Evolutionary conservation across 2,797 vertebrate species (phyloP), one percentile per base, ranked within the genome.

Genomic region (Melopsittacus undulatus): DNA sequence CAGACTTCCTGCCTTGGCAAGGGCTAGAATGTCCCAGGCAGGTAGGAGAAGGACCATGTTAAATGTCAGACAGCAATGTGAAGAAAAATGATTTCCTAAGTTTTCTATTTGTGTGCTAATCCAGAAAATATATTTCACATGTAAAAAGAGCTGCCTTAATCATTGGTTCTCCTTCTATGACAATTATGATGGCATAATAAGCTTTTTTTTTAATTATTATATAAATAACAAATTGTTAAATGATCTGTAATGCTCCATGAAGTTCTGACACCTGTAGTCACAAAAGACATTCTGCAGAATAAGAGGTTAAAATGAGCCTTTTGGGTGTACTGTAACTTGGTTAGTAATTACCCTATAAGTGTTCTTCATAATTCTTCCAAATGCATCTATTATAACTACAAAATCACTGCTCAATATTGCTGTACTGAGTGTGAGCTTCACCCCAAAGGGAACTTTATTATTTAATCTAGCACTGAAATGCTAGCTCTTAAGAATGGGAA

Each of bases 1-100:
- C n/a, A 94, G 84, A 42, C 66, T 95, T 96, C 96, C 96, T 90
- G 78, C 27, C 75, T 93, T 97, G 95, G 95, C 95, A 95, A 87
- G 61, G 29, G 16, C 52, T 83, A 46, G 22, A 83, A 82, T 34
- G 30, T 77, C 83, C 87, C 36, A 83, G 81, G 68, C 52, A 87
- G 88, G 93, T 95, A 68, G 64, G 69, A 92, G 32, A 83, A 90
- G 56, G 72, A 78, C 76, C 73, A 67, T 1, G 3, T 51, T 59
- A 95, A 94, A 34, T 62, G 72, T 87, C 81, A 92, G 89, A 95
- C 42, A 81, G 66, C 85, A 89, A 49, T n/a, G n/a, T 4, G 7
- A 43, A 94, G 9, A 38, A 93, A 91, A 91, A 90, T 7, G 24
- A 77, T 70, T 94, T 82, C 59, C n/a, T 45, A 59, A 22, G 5